Conservation (phyloP, 2,797 vertebrate species). For the Onychomys torridus region DNA sequence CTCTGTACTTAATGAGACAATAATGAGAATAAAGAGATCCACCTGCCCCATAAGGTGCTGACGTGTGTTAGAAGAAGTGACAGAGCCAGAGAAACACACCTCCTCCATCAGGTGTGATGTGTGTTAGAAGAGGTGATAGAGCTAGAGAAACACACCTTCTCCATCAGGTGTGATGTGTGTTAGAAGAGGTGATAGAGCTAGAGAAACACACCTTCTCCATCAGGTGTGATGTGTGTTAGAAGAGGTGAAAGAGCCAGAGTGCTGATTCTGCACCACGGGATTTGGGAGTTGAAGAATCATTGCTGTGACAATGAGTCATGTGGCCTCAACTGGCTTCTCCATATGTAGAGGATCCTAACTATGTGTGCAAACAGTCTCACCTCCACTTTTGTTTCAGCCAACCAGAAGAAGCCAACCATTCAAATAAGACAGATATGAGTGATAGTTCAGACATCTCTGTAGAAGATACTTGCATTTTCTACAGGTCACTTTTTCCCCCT, state of each 20-base stretch:
- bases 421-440: neutral
- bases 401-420: neutral
- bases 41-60: neutral
- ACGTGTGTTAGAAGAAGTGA: neutral
- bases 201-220: neutral
- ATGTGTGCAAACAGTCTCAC: neutral
- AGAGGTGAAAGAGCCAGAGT: neutral
- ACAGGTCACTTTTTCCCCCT: neutral
- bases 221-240: neutral
- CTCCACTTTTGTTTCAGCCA: neutral
- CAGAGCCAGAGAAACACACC: neutral
- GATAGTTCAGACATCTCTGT: neutral
- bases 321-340: neutral
- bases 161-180: neutral
- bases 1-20: neutral
- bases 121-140: neutral
- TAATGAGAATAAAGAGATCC: constrained; percentile 27
- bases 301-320: neutral
- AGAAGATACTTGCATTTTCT: neutral
- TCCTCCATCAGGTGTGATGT: neutral
- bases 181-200: neutral
- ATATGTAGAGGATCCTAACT: neutral
- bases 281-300: neutral
- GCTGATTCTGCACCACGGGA: neutral
- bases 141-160: neutral